Base-by-base conservation (phyloP, 2,113 vertebrate genomes). In the Mystacornis crossleyi region DNA sequence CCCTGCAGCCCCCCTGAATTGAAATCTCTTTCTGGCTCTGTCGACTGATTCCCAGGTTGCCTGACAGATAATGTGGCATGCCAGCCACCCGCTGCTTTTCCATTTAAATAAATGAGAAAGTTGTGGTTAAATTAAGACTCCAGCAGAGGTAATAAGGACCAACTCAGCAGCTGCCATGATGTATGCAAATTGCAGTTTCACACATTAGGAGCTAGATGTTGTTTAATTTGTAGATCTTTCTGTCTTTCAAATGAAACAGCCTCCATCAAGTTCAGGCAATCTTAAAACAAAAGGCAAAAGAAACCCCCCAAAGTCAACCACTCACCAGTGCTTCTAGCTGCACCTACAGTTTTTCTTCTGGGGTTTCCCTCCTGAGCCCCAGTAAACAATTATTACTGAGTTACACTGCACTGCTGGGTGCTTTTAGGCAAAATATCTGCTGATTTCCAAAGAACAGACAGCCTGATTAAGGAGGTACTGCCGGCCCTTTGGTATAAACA, bases 71-170 rank as follows among this genome's bases (percentile, higher is more conserved):
- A 96, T 51, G 81, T 34, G 62, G 58, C 55, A 54, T 77, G 83
- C 93, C 89, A 96, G 89, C 84, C 91, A 50, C 96, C 97, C 45
- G 50, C 91, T 95, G 95, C 77, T 92, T 97, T 96, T 92, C 93
- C 96, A 96, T 96, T 97, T 96, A 95, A 96, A 95, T 95, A 94
- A 97, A 96, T 97, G 96, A 94, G 93, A 95, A 97, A 96, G 93
- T 93, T 95, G 86, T 78, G 78, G 95, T 92, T 95, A 95, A 97
- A 97, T 97, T 97, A 97, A 91, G 96, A 93, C 95, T 95, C 89
- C 92, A 90, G 93, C 25, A 2, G 96, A 95, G 94, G 90, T 86
- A 96, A 95, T 96, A 96, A 95, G 96, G 91, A 91, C 83, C 57
- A 14, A 79, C 89, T 57, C 93, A 96, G 96, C 95, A 97, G 92